Percentiles rank a stretch among this genome's conserved stretches.
Conservation (phyloP, 2,888 invertebrate genomes). For the Lepidocyrtinus sp. region DNA sequence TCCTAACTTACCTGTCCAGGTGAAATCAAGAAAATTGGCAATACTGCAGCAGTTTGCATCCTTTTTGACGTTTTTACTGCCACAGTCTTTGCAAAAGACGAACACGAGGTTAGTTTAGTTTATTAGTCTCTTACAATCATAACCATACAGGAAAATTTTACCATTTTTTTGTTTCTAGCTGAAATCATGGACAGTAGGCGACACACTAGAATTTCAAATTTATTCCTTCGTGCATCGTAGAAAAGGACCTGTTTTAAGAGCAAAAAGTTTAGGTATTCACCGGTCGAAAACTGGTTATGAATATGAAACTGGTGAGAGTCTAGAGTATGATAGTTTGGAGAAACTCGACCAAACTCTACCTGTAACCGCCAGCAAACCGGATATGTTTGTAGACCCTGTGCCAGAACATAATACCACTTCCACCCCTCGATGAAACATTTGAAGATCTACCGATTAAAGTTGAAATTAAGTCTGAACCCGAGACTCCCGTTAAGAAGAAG, state of each 20-base stretch:
- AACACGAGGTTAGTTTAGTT: slow-evolving; percentile 44
- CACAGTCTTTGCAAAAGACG: slow-evolving; percentile 51
- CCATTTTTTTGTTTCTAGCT: slow-evolving; percentile 32
- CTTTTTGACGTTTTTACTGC: slow-evolving; percentile 58
- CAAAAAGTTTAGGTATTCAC: slow-evolving; percentile 10
- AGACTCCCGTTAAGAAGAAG: neutral
- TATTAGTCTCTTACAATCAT: neutral
- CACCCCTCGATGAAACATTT: too few species aligned
- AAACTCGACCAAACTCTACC: neutral
- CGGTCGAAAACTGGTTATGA: too few species aligned
- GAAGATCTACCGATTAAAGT: neutral
- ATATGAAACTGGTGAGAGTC: neutral
- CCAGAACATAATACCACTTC: neutral
- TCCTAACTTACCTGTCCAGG: slow-evolving; percentile 49
- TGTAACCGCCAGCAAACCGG: neutral
- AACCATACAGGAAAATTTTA: neutral
- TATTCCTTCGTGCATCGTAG: slow-evolving; percentile 46
- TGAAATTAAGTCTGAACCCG: neutral
- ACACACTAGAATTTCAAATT: slow-evolving; percentile 43
- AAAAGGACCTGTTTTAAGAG: slow-evolving; percentile 52
- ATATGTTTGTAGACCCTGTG: neutral
- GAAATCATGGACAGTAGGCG: slow-evolving; percentile 42
- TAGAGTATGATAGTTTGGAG: neutral
- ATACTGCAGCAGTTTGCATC: slow-evolving; percentile 51
- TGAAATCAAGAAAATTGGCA: slow-evolving; percentile 49